A percentile compares a stretch with the other conserved stretches of the same genome.
phyloP scores from a whole-genome alignment of 1,140 invertebrate genomes.

The Limonius californicus region DNA sequence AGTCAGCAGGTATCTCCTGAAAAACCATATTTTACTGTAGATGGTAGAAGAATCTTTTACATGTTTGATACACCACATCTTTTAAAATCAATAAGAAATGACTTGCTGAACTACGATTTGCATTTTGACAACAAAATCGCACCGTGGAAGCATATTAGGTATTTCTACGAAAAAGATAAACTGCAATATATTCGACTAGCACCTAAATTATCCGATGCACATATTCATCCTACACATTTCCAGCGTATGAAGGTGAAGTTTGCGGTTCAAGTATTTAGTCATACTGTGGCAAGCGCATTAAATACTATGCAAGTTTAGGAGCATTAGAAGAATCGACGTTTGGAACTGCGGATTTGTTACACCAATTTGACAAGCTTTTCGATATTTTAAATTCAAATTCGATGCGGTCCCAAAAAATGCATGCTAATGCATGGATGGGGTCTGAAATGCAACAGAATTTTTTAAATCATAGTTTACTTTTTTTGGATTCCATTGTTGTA shows the following conservation, averaged over 20 bases:
- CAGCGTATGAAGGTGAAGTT: slow-evolving; percentile 17
- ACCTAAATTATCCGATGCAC: neutral
- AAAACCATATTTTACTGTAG: neutral
- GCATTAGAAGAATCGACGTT: too few relatives aligned
- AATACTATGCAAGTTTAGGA: neutral
- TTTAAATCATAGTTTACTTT: too few relatives aligned
- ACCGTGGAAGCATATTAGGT: neutral
- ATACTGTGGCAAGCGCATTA: neutral
- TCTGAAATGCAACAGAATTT: too few relatives aligned
- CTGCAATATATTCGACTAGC: neutral
- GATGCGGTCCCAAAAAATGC: too few relatives aligned
- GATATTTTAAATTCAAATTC: too few relatives aligned
- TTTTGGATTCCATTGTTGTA: too few relatives aligned
- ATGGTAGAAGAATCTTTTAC: neutral
- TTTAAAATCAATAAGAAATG: slow-evolving; percentile 14
- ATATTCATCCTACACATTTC: slow-evolving; percentile 12
- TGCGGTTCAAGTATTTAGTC: slow-evolving; percentile 18
- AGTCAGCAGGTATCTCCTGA: too few relatives aligned
- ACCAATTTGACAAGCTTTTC: too few relatives aligned
- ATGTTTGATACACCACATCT: slow-evolving; percentile 16
- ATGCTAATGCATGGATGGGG: too few relatives aligned
- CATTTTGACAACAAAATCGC: neutral
- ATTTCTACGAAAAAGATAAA: neutral
- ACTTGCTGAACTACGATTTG: neutral
- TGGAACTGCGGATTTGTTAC: too few relatives aligned